Evolutionary conservation across 1,140 invertebrate genomes (phyloP).

Genomic region (Battus philenor): DNA sequence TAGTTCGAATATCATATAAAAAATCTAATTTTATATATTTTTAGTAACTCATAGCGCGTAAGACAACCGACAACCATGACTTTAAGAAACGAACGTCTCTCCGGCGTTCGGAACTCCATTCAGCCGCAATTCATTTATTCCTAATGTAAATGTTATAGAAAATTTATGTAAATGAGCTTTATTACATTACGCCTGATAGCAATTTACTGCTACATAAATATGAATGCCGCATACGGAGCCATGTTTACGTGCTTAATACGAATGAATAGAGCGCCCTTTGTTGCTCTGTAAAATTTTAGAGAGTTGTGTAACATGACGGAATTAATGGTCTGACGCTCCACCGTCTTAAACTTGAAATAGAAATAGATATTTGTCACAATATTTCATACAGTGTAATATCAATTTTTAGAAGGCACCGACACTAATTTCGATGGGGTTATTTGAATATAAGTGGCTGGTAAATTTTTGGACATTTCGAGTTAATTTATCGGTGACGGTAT

Average conservation of each 20-base stretch:
- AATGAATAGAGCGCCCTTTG: constrained; percentile 31
- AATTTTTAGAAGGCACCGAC: constrained; percentile 7
- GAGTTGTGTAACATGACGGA: constrained; percentile 25
- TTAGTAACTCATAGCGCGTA: too few species aligned
- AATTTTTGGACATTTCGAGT: too few species aligned
- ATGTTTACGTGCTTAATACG: constrained; percentile 39
- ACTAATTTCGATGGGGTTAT: constrained; percentile 15
- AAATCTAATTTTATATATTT: too few species aligned
- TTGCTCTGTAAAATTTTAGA: constrained; percentile 31
- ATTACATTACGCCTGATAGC: constrained; percentile 70
- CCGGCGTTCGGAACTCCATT: constrained; percentile 28
- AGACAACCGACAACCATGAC: constrained; percentile 6
- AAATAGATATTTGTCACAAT: constrained; percentile 30
- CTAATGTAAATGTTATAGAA: constrained; percentile 74
- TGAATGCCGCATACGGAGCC: constrained; percentile 45
- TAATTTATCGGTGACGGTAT: too few species aligned
- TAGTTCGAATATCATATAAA: too few species aligned
- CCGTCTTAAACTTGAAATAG: constrained; percentile 22
- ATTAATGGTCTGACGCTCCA: constrained; percentile 24
- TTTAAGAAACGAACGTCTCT: constrained; percentile 14
- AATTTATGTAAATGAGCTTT: constrained; percentile 71
- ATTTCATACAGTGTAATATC: constrained; percentile 21
- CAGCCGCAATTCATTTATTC: constrained; percentile 64
- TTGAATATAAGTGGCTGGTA: constrained; percentile 7
- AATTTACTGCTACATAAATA: constrained; percentile 65